Percentiles rank a stretch among this genome's conserved stretches.
These are phyloP conservation scores for Andrena marginata DNA, from an alignment of 2,888 invertebrate genomes.

Conservation along the genomic window DNA sequence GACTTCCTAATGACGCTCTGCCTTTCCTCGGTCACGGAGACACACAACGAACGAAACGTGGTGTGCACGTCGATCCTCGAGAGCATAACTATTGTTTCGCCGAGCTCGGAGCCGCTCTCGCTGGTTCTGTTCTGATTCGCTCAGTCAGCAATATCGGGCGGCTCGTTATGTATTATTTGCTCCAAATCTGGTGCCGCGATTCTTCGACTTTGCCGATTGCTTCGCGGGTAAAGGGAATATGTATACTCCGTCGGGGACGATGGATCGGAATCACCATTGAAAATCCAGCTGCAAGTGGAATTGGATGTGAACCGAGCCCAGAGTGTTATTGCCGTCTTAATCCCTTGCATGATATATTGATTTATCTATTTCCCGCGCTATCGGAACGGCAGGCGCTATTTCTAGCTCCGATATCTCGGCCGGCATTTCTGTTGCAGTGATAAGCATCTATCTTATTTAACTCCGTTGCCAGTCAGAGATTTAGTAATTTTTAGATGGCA, in stretches of 20 bases:
- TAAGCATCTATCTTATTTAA: neutral
- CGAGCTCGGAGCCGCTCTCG: neutral
- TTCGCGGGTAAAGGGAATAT: neutral
- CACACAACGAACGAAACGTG: conserved; percentile 34
- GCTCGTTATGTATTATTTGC: neutral
- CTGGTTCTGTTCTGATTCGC: conserved; percentile 26
- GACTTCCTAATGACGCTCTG: conserved; percentile 63
- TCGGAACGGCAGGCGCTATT: neutral
- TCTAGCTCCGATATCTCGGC: neutral
- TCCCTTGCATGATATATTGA: no score
- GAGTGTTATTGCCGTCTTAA: no score
- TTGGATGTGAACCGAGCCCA: no score
- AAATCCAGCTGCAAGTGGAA: neutral
- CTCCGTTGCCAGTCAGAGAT: neutral
- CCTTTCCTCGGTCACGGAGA: conserved; percentile 54
- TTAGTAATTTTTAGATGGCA: neutral
- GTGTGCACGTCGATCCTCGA: conserved; percentile 4
- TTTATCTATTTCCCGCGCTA: neutral
- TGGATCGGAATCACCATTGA: neutral
- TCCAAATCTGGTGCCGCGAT: neutral
- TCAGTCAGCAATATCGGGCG: conserved; percentile 5
- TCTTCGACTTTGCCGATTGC: neutral
- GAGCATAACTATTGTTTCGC: conserved; percentile 37
- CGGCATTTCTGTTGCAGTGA: neutral
- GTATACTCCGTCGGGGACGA: neutral